A percentile compares a stretch with the other conserved stretches of the same genome.
These are phyloP conservation scores for Alcedo quadribrachys DNA, from an alignment of 2,797 vertebrate species.

Conservation along the genomic window DNA sequence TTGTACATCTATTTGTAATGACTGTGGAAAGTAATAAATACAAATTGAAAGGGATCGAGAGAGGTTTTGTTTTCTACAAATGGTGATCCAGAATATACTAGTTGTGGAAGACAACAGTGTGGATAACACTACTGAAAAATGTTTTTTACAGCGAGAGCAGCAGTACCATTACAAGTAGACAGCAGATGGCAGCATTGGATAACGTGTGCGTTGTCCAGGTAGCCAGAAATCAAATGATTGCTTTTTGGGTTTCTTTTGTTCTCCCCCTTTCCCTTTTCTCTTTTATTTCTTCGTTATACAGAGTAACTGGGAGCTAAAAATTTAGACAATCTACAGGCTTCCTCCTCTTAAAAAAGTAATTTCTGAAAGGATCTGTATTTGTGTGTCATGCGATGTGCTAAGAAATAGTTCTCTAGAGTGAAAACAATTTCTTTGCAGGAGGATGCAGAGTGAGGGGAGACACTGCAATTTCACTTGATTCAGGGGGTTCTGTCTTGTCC, in stretches of 20 bases:
- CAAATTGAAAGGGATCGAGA: background rate
- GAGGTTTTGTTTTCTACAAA: background rate
- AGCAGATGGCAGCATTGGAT: constrained; percentile 59
- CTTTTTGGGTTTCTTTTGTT: constrained; percentile 62
- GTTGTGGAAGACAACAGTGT: background rate
- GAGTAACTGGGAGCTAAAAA: background rate
- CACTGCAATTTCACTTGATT: background rate
- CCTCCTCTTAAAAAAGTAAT: background rate
- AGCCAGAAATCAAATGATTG: background rate
- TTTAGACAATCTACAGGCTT: background rate
- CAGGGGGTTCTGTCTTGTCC: background rate
- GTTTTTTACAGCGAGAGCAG: background rate
- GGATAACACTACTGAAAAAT: background rate
- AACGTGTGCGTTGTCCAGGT: constrained; percentile 1
- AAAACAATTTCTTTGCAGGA: constrained; percentile 32
- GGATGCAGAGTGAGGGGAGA: background rate
- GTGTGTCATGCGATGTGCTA: background rate
- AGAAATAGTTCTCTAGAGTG: background rate
- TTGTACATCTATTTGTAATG: background rate
- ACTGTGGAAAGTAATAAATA: background rate
- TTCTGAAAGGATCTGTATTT: background rate
- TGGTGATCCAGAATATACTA: background rate
- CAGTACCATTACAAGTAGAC: background rate
- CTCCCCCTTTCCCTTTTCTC: background rate
- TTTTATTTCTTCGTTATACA: constrained; percentile 8